Conservation (phyloP, 2,888 invertebrate genomes). For the Ariolimax columbianus region DNA sequence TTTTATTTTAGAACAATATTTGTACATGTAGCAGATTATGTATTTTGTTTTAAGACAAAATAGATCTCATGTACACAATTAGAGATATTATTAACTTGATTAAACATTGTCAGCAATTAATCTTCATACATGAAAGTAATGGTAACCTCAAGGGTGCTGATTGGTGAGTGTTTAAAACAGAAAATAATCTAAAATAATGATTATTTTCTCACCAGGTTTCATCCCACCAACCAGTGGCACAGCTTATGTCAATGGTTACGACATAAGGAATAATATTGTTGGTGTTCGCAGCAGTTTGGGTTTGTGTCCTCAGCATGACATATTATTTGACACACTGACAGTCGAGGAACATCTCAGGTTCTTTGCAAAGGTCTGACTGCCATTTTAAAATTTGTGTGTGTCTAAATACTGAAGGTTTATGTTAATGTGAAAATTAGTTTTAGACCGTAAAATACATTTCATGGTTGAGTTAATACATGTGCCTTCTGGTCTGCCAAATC, state of each 20-base stretch:
- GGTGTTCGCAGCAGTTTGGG: constrained; percentile 87
- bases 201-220: constrained; percentile 61
- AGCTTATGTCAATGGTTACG: constrained; percentile 85
- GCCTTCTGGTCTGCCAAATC: no score
- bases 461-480: no score
- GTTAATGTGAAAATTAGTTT: no score
- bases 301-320: constrained; percentile 91
- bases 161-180: neutral
- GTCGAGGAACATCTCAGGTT: constrained; percentile 90
- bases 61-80: no score
- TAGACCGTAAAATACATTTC: no score
- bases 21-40: no score
- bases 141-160: neutral
- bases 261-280: constrained; percentile 83
- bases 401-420: neutral
- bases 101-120: no score
- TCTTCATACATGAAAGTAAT: neutral
- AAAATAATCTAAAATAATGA: neutral
- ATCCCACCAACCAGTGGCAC: constrained; percentile 81
- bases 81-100: no score
- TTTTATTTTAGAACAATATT: no score
- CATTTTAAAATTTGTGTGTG: no score
- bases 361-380: constrained; percentile 83
- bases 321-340: constrained; percentile 89
- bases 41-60: no score